These are phyloP conservation scores for Tinea trinotella DNA, from an alignment of 2,888 invertebrate genomes.

Conservation along the genomic window DNA sequence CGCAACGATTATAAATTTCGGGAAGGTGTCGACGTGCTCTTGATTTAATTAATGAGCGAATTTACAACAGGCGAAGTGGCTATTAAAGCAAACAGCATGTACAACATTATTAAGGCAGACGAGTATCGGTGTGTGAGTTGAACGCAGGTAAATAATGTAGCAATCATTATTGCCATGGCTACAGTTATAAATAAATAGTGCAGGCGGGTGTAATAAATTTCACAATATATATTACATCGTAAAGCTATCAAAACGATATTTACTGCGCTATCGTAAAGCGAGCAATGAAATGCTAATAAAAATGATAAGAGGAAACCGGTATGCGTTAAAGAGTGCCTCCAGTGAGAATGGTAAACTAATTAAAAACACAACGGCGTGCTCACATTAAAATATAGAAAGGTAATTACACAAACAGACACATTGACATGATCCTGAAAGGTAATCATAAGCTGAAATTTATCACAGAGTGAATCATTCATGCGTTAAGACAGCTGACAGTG, in stretches of 20 bases:
- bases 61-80: too few relatives aligned
- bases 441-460: slow-evolving; percentile 73
- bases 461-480: slow-evolving; percentile 71
- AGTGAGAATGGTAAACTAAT: neutral
- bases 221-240: slow-evolving; percentile 8
- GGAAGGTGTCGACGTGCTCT: too few relatives aligned
- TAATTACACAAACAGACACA: slow-evolving; percentile 69
- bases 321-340: neutral
- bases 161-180: neutral
- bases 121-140: neutral
- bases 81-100: neutral
- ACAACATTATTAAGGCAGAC: neutral
- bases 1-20: too few relatives aligned
- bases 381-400: slow-evolving; percentile 44
- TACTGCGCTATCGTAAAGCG: slow-evolving; percentile 5
- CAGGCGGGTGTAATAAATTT: slow-evolving; percentile 9
- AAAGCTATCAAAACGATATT: slow-evolving; percentile 10
- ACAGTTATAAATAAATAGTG: slow-evolving; percentile 10
- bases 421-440: slow-evolving; percentile 68
- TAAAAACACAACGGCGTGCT: neutral
- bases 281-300: slow-evolving; percentile 7
- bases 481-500: slow-evolving; percentile 68
- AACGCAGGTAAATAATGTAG: neutral
- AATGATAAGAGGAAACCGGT: neutral
- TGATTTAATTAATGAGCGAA: too few relatives aligned